phyloP scores from a whole-genome alignment of 1,140 invertebrate species.

The Apis mellifera region DNA sequence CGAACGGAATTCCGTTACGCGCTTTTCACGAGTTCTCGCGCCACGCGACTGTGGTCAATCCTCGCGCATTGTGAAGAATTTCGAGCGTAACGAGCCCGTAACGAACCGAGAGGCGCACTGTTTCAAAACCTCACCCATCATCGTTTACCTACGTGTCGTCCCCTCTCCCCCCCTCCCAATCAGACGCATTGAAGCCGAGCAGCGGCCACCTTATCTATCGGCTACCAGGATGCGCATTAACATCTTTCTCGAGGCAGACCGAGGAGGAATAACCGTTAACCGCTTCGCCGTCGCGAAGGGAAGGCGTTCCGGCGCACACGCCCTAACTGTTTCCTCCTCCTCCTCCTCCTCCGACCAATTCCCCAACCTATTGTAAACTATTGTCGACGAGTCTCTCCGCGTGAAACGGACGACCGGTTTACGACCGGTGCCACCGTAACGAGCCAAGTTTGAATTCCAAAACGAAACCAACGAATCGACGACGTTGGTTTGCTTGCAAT shows the following conservation, averaged over 20 bases:
- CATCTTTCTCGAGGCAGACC: conserved; percentile 21
- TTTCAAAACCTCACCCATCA: background rate
- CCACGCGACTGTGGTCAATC: too few relatives aligned
- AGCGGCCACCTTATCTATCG: conserved; percentile 27
- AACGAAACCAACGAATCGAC: conserved; percentile 35
- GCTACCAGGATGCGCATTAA: conserved; percentile 31
- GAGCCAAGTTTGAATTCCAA: conserved; percentile 40
- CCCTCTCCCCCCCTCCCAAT: conserved; percentile 2
- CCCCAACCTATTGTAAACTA: conserved; percentile 50
- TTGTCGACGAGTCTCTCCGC: conserved; percentile 36
- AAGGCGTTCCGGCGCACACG: conserved; percentile 44
- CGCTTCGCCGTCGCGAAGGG: conserved; percentile 7
- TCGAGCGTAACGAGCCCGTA: background rate
- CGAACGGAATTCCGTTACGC: too few relatives aligned
- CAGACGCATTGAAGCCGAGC: conserved; percentile 26
- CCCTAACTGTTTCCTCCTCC: conserved; percentile 45
- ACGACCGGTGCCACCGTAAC: conserved; percentile 47
- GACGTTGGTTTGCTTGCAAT: too few relatives aligned
- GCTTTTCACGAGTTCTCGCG: too few relatives aligned
- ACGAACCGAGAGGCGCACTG: background rate
- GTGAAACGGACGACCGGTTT: conserved; percentile 38
- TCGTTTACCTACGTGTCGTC: background rate
- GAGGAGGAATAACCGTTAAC: conserved; percentile 26
- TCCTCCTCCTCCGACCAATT: conserved; percentile 24
- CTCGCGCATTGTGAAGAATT: too few relatives aligned